Base-by-base conservation (phyloP, 2,888 invertebrate species). In the Luffia ferchaultella region DNA sequence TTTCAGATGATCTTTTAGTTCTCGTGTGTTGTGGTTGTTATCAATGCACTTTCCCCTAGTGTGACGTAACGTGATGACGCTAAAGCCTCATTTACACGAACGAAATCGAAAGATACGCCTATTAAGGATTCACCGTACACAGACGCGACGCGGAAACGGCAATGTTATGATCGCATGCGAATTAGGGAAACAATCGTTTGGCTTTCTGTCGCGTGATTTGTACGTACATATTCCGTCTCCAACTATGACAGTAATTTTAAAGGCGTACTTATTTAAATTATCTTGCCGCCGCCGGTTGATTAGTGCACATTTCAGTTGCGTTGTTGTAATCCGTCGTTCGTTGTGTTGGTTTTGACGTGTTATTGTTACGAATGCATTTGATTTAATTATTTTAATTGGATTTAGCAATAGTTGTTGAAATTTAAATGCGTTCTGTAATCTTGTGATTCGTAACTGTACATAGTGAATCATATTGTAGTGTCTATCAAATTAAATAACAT, bases 11-110 rank as follows among this genome's bases (percentile, higher is more conserved):
- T 48, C 42, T 42, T 48, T 16, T 12, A 42, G 42, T n/a, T n/a
- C n/a, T 30, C 30, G 18, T 42, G 42, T 42, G n/a, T 18, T 18
- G 16, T 43, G 43, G 12, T 42, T 43, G 18, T 49, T 49, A 47
- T 49, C 49, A 67, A 72, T 72, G 70, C 68, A 67, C 80, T 82
- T 80, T 82, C 79, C 65, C 70, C 63, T n/a, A n/a, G 45, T 19
- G 49, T 77, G 72, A 76, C 66, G 73, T 63, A 78, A 79, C 65
- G 68, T 67, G 73, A 67, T 66, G 68, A 65, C 70, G 68, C 63
- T 68, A 67, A 65, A 61, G 63, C 64, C 65, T 69, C 68, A 71
- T 71, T 74, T 69, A 68, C 70, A 65, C 66, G 68, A 69, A 42
- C 46, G 42, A 2, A 47, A 3, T 19, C 64, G 63, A 63, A 68